Conservation (phyloP, 2,797 vertebrate species). For the Chiloscyllium punctatum region DNA sequence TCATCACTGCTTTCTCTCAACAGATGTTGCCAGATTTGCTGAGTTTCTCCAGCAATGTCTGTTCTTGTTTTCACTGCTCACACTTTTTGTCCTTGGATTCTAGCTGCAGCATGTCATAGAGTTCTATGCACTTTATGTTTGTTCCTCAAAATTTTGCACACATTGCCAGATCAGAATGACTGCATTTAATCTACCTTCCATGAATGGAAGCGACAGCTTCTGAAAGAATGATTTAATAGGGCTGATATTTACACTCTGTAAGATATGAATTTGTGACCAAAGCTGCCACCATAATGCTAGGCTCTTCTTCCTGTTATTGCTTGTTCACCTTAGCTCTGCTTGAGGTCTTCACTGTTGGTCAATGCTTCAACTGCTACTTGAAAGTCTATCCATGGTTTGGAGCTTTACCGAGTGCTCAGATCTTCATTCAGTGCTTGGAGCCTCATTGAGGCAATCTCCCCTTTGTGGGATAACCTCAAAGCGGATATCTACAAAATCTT, state of each 20-base stretch:
- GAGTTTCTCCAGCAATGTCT: too few species aligned
- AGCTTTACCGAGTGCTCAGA: too few species aligned
- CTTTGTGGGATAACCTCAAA: neutral
- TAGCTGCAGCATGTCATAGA: neutral
- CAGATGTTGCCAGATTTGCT: too few species aligned
- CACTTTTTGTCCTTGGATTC: neutral
- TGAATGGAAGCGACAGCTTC: too few species aligned
- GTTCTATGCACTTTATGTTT: neutral
- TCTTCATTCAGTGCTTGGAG: neutral
- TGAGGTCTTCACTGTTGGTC: too few species aligned
- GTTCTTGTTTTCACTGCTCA: neutral
- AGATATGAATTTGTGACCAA: neutral
- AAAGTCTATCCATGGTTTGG: too few species aligned
- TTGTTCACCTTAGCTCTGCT: neutral
- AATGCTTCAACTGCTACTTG: neutral
- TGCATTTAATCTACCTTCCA: too few species aligned
- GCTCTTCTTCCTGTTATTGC: neutral
- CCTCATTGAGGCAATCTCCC: neutral
- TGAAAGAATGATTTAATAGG: too few species aligned
- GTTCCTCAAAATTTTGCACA: neutral
- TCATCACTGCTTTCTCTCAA: neutral
- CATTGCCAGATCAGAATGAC: neutral
- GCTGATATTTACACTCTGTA: too few species aligned
- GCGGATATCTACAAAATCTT: neutral
- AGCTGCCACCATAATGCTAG: neutral